Evolutionary conservation across 2,888 invertebrate genomes (phyloP).

Genomic region (Axea sp.): DNA sequence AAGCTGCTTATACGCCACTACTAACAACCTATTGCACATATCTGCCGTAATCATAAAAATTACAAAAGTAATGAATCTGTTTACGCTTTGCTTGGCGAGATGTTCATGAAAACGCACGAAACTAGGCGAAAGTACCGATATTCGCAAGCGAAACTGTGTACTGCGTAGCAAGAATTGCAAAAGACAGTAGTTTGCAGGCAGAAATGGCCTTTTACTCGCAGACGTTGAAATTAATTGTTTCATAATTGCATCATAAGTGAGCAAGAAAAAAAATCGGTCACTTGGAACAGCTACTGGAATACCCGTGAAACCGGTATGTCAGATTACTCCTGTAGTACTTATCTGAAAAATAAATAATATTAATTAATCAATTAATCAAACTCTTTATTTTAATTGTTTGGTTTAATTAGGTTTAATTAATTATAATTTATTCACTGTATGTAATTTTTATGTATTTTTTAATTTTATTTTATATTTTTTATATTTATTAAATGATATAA

Average conservation of each 20-base stretch:
- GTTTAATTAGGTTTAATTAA: no score
- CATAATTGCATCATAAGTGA: constrained; percentile 25
- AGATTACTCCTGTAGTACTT: no score
- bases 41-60: constrained; percentile 37
- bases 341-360: no score
- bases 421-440: no score
- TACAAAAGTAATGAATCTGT: constrained; percentile 52
- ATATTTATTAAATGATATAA: no score
- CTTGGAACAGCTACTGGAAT: no score
- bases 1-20: constrained; percentile 40
- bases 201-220: constrained; percentile 33
- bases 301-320: background rate
- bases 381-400: no score
- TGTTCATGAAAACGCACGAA: constrained; percentile 46
- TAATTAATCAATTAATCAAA: no score
- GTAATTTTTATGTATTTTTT: no score
- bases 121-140: constrained; percentile 60
- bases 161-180: constrained; percentile 29
- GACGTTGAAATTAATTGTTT: constrained; percentile 38
- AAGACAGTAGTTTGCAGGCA: constrained; percentile 2
- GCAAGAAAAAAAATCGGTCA: constrained; percentile 23
- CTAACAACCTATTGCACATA: constrained; percentile 15
- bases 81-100: constrained; percentile 49
- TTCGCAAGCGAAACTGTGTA: constrained; percentile 28
- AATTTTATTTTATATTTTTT: no score